Percentiles rank a stretch among this genome's conserved stretches.
Conservation (phyloP, 64 coral and sea anemone species). For the Stichodactyla helianthus region DNA sequence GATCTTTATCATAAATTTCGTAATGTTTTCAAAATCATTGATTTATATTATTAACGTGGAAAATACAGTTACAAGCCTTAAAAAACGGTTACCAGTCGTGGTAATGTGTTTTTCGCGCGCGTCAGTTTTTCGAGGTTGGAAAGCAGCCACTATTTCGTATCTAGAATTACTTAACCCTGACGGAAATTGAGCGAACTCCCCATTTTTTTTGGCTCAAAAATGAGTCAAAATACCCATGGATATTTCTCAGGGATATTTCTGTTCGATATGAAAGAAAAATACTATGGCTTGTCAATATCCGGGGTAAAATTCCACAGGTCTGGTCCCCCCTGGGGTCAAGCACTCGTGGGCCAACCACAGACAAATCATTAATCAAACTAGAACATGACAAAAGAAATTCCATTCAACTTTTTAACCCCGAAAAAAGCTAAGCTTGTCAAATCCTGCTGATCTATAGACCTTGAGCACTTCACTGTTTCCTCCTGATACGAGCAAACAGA, state of each 20-base stretch:
- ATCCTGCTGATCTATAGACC: background rate
- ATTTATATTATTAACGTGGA: background rate
- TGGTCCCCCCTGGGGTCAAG: background rate
- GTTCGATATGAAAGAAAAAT: background rate
- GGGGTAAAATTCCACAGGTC: background rate
- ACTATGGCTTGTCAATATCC: background rate
- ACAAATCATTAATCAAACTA: conserved; percentile 24
- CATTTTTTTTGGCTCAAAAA: background rate
- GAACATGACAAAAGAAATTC: conserved; percentile 8
- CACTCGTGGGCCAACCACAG: background rate
- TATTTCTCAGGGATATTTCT: too few relatives aligned
- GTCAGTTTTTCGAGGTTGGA: too few relatives aligned
- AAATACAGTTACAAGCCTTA: background rate
- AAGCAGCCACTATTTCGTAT: too few relatives aligned
- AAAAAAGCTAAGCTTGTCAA: background rate
- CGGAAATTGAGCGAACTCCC: background rate
- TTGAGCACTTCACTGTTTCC: background rate
- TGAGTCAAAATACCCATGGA: too few relatives aligned
- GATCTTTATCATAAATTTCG: background rate
- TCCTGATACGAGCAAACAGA: background rate
- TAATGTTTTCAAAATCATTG: background rate
- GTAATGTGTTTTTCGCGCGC: too few relatives aligned
- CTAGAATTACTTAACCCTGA: too few relatives aligned
- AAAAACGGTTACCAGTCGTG: too few relatives aligned
- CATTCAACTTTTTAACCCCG: conserved; percentile 4